These are phyloP conservation scores for Drosophila tani DNA, from an alignment of 1,140 invertebrate species.

Conservation along the genomic window DNA sequence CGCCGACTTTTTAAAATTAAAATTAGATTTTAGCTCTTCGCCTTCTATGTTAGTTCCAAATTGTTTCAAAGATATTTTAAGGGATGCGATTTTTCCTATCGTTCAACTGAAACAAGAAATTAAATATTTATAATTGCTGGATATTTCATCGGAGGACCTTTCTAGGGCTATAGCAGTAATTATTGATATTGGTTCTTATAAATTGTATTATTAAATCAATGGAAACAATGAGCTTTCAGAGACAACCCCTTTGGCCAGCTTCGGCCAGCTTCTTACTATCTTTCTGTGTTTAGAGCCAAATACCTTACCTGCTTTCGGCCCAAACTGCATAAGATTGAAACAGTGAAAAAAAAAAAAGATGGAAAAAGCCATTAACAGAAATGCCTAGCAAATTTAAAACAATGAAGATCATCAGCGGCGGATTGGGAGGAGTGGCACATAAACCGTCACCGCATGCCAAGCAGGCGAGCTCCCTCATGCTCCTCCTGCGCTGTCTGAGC, in stretches of 20 bases:
- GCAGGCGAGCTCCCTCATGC: slow-evolving; percentile 45
- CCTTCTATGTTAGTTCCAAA: slow-evolving; percentile 33
- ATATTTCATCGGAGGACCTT: neutral
- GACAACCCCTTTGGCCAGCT: too few species aligned
- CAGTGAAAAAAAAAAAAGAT: slow-evolving; percentile 10
- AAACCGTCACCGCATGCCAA: slow-evolving; percentile 68
- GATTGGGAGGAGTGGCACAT: slow-evolving; percentile 70
- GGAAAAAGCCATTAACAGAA: slow-evolving; percentile 34
- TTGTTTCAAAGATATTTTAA: slow-evolving; percentile 23
- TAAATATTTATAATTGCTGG: neutral
- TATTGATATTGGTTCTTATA: neutral
- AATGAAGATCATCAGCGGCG: slow-evolving; percentile 73
- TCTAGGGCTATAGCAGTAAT: neutral
- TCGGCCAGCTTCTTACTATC: neutral
- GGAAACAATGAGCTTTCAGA: too few species aligned
- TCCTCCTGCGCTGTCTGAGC: slow-evolving; percentile 56
- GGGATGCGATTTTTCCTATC: slow-evolving; percentile 21
- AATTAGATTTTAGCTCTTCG: slow-evolving; percentile 39
- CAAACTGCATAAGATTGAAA: slow-evolving; percentile 13
- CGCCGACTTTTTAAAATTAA: slow-evolving; percentile 19
- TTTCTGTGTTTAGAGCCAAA: neutral
- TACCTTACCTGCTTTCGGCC: neutral
- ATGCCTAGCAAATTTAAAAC: slow-evolving; percentile 72
- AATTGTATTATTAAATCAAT: neutral
- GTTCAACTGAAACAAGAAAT: slow-evolving; percentile 33